These are phyloP conservation scores for Lepidothrix coronata DNA, from an alignment of 2,113 vertebrate genomes.

Conservation along the genomic window DNA sequence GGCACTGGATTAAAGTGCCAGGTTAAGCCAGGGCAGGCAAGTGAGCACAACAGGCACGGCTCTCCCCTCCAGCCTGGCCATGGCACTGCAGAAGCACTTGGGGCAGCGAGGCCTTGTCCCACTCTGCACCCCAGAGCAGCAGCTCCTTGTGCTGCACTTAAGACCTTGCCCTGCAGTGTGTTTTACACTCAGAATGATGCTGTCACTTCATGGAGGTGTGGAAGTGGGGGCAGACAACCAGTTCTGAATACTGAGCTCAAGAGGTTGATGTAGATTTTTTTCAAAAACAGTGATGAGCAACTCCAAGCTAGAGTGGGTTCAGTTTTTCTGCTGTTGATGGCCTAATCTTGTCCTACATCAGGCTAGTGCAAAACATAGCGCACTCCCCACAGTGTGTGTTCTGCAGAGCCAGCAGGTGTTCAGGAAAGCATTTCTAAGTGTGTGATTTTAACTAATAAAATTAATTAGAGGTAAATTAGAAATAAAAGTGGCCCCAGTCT, in stretches of 20 bases:
- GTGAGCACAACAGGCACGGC: not conserved
- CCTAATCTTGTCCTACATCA: accelerated
- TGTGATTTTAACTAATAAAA: not conserved
- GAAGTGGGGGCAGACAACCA: too few relatives aligned
- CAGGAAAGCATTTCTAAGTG: not conserved
- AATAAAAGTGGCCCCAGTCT: accelerated
- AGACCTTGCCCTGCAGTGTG: accelerated
- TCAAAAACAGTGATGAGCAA: accelerated
- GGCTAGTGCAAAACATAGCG: accelerated
- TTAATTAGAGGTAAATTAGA: not conserved
- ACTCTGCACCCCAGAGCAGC: accelerated
- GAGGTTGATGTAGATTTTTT: not conserved
- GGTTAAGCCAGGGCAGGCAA: accelerated
- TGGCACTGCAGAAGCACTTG: accelerated
- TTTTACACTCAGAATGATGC: accelerated
- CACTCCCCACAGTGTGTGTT: accelerated
- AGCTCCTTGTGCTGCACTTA: accelerated
- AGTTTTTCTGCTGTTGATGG: not conserved
- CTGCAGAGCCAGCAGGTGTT: not conserved
- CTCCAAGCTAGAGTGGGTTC: accelerated
- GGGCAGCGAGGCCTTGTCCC: accelerated
- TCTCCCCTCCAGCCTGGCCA: not conserved
- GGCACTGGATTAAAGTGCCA: accelerated
- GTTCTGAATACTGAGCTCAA: accelerated
- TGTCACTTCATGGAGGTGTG: accelerated